phyloP scores from a whole-genome alignment of 1,140 invertebrate genomes.

The Bombus huntii region DNA sequence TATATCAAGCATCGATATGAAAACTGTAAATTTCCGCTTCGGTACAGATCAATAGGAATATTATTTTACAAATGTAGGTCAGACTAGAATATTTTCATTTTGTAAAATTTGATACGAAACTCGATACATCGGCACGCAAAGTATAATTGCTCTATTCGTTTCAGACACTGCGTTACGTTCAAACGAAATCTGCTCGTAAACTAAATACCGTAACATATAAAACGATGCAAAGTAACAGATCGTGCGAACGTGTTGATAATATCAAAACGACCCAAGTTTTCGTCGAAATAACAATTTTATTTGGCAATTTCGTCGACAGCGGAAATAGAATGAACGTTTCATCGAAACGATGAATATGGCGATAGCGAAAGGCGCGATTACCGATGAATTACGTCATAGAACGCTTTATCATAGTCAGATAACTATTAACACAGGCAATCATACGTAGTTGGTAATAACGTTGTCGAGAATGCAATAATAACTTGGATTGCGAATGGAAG shows the following conservation, averaged over 20 bases:
- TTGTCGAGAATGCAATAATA: conserved; percentile 15
- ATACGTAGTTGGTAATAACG: background rate
- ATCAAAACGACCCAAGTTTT: no score
- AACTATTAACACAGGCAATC: background rate
- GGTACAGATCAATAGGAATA: background rate
- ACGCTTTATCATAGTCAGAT: background rate
- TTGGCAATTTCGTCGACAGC: no score
- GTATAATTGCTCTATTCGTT: no score
- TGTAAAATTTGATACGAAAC: background rate
- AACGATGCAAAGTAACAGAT: no score
- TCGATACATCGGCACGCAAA: no score
- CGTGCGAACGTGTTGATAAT: no score
- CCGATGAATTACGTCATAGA: no score
- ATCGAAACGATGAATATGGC: background rate
- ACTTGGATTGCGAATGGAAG: conserved; percentile 3
- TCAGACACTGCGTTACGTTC: no score
- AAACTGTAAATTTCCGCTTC: background rate
- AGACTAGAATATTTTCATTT: background rate
- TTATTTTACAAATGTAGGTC: background rate
- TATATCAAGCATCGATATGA: background rate
- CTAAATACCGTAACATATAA: no score
- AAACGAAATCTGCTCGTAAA: no score
- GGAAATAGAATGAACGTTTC: no score
- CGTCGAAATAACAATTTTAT: no score
- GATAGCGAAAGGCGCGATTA: background rate